These are phyloP conservation scores for Hetaerina americana DNA, from an alignment of 1,140 invertebrate genomes.

Conservation along the genomic window DNA sequence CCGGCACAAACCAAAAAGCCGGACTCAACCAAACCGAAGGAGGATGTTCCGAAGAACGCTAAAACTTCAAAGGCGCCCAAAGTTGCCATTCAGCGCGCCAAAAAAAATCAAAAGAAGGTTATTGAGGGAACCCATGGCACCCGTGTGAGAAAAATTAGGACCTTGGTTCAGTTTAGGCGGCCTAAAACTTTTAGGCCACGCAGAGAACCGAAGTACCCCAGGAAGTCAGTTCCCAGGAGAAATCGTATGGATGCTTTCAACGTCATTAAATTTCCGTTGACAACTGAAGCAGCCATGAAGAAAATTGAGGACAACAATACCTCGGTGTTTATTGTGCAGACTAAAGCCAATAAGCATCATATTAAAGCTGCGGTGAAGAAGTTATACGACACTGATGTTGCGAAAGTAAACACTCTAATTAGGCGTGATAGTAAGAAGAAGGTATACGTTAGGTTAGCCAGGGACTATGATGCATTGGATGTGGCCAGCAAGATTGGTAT, in stretches of 20 bases:
- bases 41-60: constrained; percentile 22
- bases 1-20: constrained; percentile 32
- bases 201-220: constrained; percentile 87
- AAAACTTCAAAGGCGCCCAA: constrained; percentile 19
- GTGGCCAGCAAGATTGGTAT: constrained; percentile 98
- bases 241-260: constrained; percentile 93
- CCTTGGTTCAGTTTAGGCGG: constrained; percentile 83
- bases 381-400: constrained; percentile 94
- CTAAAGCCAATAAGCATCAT: constrained; percentile 93
- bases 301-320: constrained; percentile 99
- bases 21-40: constrained; percentile 19
- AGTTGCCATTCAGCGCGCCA: constrained; percentile 35
- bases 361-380: constrained; percentile 92
- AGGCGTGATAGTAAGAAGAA: constrained; percentile 98
- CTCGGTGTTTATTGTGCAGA: constrained; percentile 95
- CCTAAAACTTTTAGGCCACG: constrained; percentile 84
- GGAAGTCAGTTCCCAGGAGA: constrained; percentile 83
- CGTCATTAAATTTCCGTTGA: constrained; percentile 96
- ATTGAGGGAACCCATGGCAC: constrained; percentile 83
- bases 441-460: constrained; percentile 90
- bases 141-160: constrained; percentile 78
- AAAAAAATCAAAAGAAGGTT: constrained; percentile 70
- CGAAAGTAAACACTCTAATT: constrained; percentile 95
- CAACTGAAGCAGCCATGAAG: constrained; percentile 99
- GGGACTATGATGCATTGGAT: constrained; percentile 98